Percentiles rank a stretch among this genome's conserved stretches.
Evolutionary conservation across 2,797 vertebrate species (phyloP).

Genomic region (Anguilla megastoma): DNA sequence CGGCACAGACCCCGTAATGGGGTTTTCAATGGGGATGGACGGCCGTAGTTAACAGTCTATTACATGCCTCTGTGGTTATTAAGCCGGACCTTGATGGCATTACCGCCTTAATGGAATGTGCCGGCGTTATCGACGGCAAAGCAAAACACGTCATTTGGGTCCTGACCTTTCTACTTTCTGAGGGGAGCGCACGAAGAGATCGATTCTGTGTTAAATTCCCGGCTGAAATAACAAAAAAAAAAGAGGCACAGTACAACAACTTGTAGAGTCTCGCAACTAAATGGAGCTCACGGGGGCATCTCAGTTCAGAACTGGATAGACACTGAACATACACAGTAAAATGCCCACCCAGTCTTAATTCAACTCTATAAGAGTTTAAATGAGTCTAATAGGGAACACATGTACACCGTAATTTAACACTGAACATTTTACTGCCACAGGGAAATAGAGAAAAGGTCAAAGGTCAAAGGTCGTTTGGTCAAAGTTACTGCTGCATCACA

Average conservation of each 20-base stretch:
- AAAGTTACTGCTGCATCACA: not conserved
- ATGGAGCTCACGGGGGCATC: not conserved
- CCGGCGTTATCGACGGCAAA: not conserved
- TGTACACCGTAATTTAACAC: no score
- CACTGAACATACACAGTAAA: not conserved
- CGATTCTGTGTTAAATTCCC: not conserved
- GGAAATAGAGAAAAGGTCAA: not conserved
- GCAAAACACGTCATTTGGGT: not conserved
- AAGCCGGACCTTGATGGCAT: not conserved
- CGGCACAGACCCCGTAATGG: not conserved
- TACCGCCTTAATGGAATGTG: not conserved
- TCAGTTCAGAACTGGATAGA: not conserved
- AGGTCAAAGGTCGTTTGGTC: not conserved
- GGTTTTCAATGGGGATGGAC: not conserved
- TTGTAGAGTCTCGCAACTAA: not conserved
- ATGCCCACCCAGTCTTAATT: no score
- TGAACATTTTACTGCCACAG: not conserved
- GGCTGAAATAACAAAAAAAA: not conserved
- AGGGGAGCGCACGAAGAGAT: not conserved
- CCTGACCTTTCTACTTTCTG: not conserved
- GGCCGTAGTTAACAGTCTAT: not conserved
- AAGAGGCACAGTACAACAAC: not conserved
- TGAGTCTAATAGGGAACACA: no score
- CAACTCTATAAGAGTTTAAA: no score
- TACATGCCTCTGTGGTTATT: not conserved